phyloP scores from a whole-genome alignment of 2,113 vertebrate species.

The Carollia perspicillata region DNA sequence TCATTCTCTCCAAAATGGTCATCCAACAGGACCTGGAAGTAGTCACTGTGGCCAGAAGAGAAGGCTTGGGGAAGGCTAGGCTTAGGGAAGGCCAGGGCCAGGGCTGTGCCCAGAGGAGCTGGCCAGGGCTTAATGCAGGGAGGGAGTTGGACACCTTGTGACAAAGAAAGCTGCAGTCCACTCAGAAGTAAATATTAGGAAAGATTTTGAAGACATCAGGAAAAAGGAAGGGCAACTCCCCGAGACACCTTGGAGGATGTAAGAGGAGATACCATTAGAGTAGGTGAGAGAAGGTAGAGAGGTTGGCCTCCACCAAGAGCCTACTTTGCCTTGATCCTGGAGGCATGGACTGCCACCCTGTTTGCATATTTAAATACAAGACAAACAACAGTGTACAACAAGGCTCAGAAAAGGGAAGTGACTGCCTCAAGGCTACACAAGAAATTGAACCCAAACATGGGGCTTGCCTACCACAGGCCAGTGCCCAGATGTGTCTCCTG shows the following conservation, averaged over 20 bases:
- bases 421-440: not conserved
- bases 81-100: not conserved
- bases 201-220: conserved; percentile 90
- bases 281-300: not conserved
- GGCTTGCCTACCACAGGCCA: not conserved
- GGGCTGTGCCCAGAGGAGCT: not conserved
- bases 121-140: not conserved
- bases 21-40: conserved; percentile 94
- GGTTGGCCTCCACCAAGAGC: too few species aligned
- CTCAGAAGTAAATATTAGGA: conserved; percentile 93
- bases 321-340: not conserved
- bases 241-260: conserved; percentile 88
- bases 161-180: conserved; percentile 91
- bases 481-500: not conserved
- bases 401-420: not conserved
- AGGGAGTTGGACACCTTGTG: conserved; percentile 87
- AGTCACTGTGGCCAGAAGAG: conserved; percentile 97
- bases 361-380: not conserved
- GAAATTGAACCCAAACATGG: not conserved
- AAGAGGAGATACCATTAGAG: not conserved
- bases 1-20: conserved; percentile 95
- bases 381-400: not conserved
- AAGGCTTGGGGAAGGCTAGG: conserved; percentile 86
- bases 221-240: conserved; percentile 93
- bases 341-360: not conserved